Base-by-base conservation (phyloP, 2,888 invertebrate species). In the Acleris holmiana region DNA sequence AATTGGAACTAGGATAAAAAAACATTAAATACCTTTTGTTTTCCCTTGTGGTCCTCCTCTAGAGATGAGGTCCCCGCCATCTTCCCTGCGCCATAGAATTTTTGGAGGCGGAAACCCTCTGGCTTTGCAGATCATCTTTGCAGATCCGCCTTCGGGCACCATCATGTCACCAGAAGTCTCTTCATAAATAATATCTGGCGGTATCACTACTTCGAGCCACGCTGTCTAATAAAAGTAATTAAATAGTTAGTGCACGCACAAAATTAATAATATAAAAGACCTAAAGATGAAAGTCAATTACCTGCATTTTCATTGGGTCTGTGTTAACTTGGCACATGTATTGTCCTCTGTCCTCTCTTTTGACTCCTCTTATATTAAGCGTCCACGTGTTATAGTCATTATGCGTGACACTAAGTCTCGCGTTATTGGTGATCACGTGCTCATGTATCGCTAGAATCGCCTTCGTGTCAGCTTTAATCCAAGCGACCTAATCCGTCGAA, bases 311-410 rank as follows among this genome's bases (percentile, higher is more conserved):
- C 97, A 97, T 97, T 54, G 97, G 98, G 89, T 97, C 96, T 66
- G 98, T 98, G 90, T 98, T 98, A 80, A 98, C 97, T 94, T 98
- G 98, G 93, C 97, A 98, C 98, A 98, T 98, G 87, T 98, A 98
- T 86, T 96, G 95, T 77, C 98, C 98, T 68, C 97, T 93, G 91
- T 98, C 98, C 84, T 97, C 97, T 76, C 96, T 94, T 83, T 95
- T 95, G 74, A 97, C 98, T 74, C 95, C 95, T 74, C 96, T 94
- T 83, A 98, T 97, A 88, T 96, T 96, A 75, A 98, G 94, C 68
- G 97, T 98, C 98, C 98, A 98, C 77, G 98, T 98, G 88, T 97
- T 97, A 93, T 95, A 96, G 93, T 98, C 97, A 90, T 96, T 97
- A 94, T 98, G 97, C 71, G 97, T 97, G 79, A 98, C 97, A 78